Base-by-base conservation (phyloP, 1,140 invertebrate species). In the Gryllus bimaculatus region DNA sequence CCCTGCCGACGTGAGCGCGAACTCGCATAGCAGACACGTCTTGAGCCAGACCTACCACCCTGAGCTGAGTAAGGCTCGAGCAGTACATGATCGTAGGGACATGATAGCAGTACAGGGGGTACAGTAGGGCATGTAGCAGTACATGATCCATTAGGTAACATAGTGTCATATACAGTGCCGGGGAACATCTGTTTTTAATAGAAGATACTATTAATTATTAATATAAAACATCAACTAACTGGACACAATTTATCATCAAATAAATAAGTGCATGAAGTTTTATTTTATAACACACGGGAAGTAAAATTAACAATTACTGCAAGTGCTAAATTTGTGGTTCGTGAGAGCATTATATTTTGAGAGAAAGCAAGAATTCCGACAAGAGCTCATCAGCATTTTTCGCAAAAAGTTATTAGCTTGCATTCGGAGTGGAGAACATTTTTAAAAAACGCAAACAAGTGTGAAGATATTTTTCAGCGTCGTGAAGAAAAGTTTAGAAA, bases 301-400 rank as follows among this genome's bases (percentile, higher is more conserved):
- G n/a, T n/a, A n/a, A n/a, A n/a, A n/a, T n/a, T n/a, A n/a, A n/a
- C n/a, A n/a, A n/a, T n/a, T n/a, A n/a, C n/a, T n/a, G n/a, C n/a
- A n/a, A n/a, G n/a, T n/a, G n/a, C n/a, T n/a, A n/a, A n/a, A n/a
- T n/a, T n/a, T n/a, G n/a, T n/a, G n/a, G n/a, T n/a, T n/a, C n/a
- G n/a, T n/a, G n/a, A n/a, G n/a, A n/a, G 18, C 13, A 18, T 39
- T 73, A 75, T 80, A 13, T 78, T 48, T 47, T 5, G 12, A 74
- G 54, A 48, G 13, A 80, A n/a, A 79, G 74, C 26, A 74, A 79
- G 48, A 54, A 47, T 78, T 73, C 76, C 75, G 20, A 21, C 54
- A 21, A 47, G 73, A 18, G 12, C n/a, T 21, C 2, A 48, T 18
- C 13, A 13, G 6, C 4, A 74, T 73, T 47, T 1, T 15, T 54